These are phyloP conservation scores for Calidris pugnax DNA, from an alignment of 2,113 vertebrate genomes.

Conservation along the genomic window DNA sequence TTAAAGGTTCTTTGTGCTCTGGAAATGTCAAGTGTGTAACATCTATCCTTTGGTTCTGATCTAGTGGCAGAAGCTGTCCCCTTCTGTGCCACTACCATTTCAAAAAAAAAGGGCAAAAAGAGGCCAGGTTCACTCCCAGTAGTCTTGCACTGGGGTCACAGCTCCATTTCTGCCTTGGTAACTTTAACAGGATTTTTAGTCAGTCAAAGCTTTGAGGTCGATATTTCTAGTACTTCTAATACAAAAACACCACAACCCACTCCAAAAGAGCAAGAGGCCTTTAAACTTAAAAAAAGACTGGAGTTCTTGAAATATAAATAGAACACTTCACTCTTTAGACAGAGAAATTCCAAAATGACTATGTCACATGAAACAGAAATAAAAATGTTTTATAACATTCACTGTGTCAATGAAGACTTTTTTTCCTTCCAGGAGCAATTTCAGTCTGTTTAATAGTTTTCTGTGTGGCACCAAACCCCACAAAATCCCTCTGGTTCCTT, in stretches of 20 bases:
- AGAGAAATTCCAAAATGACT: background rate
- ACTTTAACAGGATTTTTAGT: background rate
- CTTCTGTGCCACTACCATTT: background rate
- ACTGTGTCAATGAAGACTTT: background rate
- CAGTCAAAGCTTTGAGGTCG: background rate
- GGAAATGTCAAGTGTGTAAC: background rate
- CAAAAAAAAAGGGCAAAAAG: background rate
- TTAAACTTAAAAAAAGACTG: background rate
- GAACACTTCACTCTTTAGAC: background rate
- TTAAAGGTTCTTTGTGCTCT: background rate
- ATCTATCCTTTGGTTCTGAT: background rate
- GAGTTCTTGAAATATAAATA: background rate
- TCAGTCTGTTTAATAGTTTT: background rate
- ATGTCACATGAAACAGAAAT: background rate
- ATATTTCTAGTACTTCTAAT: background rate
- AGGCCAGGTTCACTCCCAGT: accelerated
- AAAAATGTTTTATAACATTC: background rate
- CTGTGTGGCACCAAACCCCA: background rate
- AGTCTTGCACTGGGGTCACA: background rate
- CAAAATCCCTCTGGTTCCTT: background rate
- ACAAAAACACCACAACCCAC: background rate
- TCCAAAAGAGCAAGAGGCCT: background rate
- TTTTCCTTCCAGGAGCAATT: background rate
- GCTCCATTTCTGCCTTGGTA: background rate
- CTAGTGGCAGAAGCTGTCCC: background rate